A percentile compares a stretch with the other conserved stretches of the same genome.
Conservation (phyloP, 2,797 vertebrate genomes). For the Petrocephalus schoutedeni region DNA sequence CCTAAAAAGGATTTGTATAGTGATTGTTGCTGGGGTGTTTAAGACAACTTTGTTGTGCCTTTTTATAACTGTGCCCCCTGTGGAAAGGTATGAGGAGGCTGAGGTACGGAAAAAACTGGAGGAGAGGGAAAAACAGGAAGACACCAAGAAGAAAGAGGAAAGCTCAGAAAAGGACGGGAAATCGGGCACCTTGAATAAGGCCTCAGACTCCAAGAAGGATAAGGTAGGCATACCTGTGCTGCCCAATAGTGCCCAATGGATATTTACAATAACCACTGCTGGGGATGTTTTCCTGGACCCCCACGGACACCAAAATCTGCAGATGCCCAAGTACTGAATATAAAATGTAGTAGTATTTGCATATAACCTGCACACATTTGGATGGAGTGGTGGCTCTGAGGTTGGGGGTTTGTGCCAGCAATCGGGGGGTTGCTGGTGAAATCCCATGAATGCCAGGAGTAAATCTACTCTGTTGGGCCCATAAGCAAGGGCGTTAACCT, state of each 20-base stretch:
- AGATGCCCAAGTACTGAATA: not conserved
- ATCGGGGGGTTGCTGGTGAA: no score
- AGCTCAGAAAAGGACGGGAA: conserved; percentile 55
- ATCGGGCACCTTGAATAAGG: conserved; percentile 58
- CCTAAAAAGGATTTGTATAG: not conserved
- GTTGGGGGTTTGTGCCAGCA: no score
- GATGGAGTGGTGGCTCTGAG: no score
- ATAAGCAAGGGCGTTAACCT: no score
- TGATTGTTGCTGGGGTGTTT: not conserved
- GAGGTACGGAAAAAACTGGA: conserved; percentile 92
- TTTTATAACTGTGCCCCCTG: not conserved
- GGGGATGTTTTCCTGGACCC: not conserved
- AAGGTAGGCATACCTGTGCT: conserved; percentile 66
- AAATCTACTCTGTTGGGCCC: no score
- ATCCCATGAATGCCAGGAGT: no score
- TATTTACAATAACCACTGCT: not conserved
- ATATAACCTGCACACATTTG: not conserved
- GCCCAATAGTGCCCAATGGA: not conserved
- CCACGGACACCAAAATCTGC: not conserved
- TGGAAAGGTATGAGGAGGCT: conserved; percentile 86
- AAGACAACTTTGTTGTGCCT: not conserved
- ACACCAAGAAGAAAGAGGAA: conserved; percentile 74
- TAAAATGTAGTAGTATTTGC: not conserved
- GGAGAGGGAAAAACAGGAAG: conserved; percentile 70
- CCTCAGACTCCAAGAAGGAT: conserved; percentile 65